Percentiles rank a stretch among this genome's conserved stretches.
phyloP scores from a whole-genome alignment of 2,113 vertebrate genomes.

The Charadrius vociferus region DNA sequence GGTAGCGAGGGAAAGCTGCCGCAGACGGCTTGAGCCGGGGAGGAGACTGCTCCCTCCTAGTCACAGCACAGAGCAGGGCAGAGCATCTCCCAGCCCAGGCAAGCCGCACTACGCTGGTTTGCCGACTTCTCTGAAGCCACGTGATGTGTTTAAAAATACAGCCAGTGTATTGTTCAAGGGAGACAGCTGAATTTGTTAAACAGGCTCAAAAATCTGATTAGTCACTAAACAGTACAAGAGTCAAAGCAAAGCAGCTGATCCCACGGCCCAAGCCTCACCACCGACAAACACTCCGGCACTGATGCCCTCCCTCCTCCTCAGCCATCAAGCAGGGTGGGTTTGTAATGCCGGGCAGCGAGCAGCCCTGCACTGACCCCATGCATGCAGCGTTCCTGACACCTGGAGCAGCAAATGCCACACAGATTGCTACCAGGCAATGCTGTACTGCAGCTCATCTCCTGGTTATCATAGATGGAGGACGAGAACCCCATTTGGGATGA shows the following conservation, averaged over 20 bases:
- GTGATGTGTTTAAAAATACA: constrained; percentile 54
- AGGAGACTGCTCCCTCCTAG: not conserved
- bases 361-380: not conserved
- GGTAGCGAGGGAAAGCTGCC: not conserved
- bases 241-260: constrained; percentile 33
- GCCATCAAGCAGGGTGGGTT: not conserved
- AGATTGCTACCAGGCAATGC: not conserved
- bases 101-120: not conserved
- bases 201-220: constrained; percentile 66
- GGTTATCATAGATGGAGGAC: fast-evolving
- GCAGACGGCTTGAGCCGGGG: fast-evolving
- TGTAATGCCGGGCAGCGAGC: fast-evolving
- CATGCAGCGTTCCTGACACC: not conserved
- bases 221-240: constrained; percentile 55
- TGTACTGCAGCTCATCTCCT: not conserved
- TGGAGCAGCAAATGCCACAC: not conserved
- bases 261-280: not conserved
- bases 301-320: not conserved
- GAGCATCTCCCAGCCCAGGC: constrained; percentile 39
- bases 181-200: constrained; percentile 59
- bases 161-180: constrained; percentile 40
- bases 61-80: not conserved
- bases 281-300: fast-evolving
- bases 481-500: not conserved
- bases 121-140: constrained; percentile 55